These are phyloP conservation scores for Dryas iulia DNA, from an alignment of 1,140 invertebrate genomes.

Conservation along the genomic window DNA sequence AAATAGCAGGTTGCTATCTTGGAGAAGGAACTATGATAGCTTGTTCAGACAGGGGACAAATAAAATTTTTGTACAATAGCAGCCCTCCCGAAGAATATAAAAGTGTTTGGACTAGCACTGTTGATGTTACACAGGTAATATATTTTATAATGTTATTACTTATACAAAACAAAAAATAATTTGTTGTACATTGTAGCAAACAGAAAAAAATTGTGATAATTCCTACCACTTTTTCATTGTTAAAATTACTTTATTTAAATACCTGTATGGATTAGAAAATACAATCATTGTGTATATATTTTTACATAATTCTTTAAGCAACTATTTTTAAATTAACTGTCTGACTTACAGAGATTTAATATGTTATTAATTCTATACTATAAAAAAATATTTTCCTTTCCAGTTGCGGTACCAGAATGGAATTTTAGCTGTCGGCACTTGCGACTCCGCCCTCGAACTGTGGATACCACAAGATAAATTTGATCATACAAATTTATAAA, in stretches of 20 bases:
- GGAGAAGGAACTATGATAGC: constrained; percentile 36
- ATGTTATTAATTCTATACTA: background rate
- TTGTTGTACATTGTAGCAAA: too few relatives aligned
- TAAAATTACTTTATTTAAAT: too few relatives aligned
- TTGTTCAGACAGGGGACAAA: constrained; percentile 36
- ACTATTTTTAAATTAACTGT: too few relatives aligned
- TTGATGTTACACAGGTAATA: constrained; percentile 62
- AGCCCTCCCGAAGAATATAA: constrained; percentile 60
- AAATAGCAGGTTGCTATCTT: constrained; percentile 61
- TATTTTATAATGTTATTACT: background rate
- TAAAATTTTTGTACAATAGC: constrained; percentile 70
- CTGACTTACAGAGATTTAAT: too few relatives aligned
- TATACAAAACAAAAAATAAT: background rate
- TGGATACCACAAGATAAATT: constrained; percentile 56
- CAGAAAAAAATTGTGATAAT: too few relatives aligned
- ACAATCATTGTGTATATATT: too few relatives aligned
- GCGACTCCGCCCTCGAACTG: constrained; percentile 66
- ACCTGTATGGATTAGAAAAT: too few relatives aligned
- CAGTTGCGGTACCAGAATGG: constrained; percentile 65
- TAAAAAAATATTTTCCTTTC: constrained; percentile 35
- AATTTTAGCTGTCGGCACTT: constrained; percentile 61
- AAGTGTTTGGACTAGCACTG: constrained; percentile 53
- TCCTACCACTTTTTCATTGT: too few relatives aligned
- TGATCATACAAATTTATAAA: constrained; percentile 20
- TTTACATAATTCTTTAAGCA: too few relatives aligned